Base-by-base conservation (phyloP, 1,140 invertebrate species). In the Platyscapa corneri region DNA sequence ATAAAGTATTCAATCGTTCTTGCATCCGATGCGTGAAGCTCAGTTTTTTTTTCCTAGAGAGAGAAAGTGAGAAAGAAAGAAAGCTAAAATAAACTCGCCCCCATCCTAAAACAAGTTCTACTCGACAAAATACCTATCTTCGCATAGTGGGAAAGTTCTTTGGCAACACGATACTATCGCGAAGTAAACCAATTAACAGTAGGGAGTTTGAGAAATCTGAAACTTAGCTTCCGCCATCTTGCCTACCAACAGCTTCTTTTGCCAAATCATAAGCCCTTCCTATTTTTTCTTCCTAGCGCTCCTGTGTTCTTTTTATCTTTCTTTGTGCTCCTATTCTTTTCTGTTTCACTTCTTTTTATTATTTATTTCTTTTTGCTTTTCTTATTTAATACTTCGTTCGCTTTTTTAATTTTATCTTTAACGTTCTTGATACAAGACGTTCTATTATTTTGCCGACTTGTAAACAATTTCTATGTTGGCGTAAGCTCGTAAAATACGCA, bases 101-200 rank as follows among this genome's bases (percentile, higher is more conserved):
- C 65, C 37, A 60, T 82, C 75, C 65, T 76, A 53, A 79, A 87
- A 88, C 84, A 88, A 89, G 87, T 88, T 87, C 74, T 80, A 89
- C 75, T 72, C 76, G 87, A 85, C 83, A 87, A 89, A 90, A 88
- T 88, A 89, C 86, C 83, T 83, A 85, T 83, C 49, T 39, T 72
- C 70, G 39, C 23, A 42, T 10, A 49, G 70, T 76, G 65, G 53
- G 77, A 86, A 87, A 90, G 88, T 90, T 90, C 86, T 86, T 90
- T 89, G 89, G 87, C 87, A 86, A n/a, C 84, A 83, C 80, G 85
- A 89, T 90, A 87, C 84, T 82, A 88, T 80, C 84, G 83, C 86
- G 89, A 89, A 89, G 89, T 90, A 90, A 90, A 90, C 89, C 88
- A 90, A 90, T 90, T 90, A 90, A 90, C 88, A 89, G 88, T 90